Conservation (phyloP, 2,797 vertebrate species). For the Scolopax bukidnonensis region DNA sequence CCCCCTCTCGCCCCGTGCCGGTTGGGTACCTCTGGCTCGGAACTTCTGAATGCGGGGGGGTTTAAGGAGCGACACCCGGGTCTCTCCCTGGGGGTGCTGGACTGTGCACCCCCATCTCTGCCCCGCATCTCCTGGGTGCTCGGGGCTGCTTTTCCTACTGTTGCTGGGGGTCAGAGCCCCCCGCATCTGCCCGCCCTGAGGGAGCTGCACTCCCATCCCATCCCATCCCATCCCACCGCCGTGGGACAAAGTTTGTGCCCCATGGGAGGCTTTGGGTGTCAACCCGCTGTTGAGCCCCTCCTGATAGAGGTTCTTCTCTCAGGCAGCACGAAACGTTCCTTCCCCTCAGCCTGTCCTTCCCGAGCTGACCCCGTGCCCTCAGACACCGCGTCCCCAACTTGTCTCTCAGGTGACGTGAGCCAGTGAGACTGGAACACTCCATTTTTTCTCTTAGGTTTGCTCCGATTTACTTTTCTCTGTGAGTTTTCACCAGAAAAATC, state of each 20-base stretch:
- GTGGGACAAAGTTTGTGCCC: rapidly evolving
- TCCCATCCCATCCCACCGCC: too few relatives aligned
- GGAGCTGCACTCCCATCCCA: background rate
- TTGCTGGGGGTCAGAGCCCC: rapidly evolving
- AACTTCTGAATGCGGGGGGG: too few relatives aligned
- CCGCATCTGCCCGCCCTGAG: rapidly evolving
- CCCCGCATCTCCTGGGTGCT: background rate
- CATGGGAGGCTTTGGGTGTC: rapidly evolving
- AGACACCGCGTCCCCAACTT: rapidly evolving
- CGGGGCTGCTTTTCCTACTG: rapidly evolving
- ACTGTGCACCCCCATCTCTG: rapidly evolving
- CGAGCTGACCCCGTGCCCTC: rapidly evolving
- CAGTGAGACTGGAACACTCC: rapidly evolving
- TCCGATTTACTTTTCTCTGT: background rate
- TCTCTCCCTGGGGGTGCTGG: rapidly evolving
- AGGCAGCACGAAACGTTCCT: rapidly evolving
- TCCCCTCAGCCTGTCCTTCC: rapidly evolving
- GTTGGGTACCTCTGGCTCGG: rapidly evolving
- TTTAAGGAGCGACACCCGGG: rapidly evolving
- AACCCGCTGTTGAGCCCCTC: rapidly evolving
- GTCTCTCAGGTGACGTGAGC: rapidly evolving
- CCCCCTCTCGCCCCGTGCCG: too few relatives aligned
- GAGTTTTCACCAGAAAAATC: rapidly evolving
- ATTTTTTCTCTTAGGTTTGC: rapidly evolving
- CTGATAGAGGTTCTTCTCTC: rapidly evolving